Evolutionary conservation across 2,888 invertebrate species (phyloP).

Genomic region (Ptychoptera contaminata): DNA sequence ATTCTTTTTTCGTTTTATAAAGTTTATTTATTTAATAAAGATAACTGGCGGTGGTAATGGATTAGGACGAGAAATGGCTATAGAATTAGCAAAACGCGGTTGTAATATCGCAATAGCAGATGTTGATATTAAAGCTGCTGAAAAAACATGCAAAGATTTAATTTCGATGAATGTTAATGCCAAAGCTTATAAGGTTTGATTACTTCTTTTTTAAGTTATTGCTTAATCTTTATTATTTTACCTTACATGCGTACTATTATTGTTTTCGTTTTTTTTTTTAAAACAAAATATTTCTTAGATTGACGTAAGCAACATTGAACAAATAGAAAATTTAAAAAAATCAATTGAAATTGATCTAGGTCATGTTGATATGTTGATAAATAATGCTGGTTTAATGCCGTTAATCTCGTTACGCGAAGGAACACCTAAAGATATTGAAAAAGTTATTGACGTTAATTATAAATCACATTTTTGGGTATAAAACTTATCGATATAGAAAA

Average conservation of each 20-base stretch:
- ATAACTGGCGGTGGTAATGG: conserved; percentile 20
- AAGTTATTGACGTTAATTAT: conserved; percentile 30
- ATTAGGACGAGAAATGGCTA: conserved; percentile 16
- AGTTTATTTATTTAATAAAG: conserved; percentile 6
- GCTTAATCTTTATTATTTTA: neutral
- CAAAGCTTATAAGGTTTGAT: neutral
- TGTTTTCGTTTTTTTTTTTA: neutral
- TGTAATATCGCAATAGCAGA: conserved; percentile 12
- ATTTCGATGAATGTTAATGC: conserved; percentile 1
- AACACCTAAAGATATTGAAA: conserved; percentile 27
- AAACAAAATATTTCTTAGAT: neutral
- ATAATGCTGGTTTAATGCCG: conserved; percentile 33
- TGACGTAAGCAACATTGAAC: conserved; percentile 8
- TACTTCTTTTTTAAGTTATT: no score
- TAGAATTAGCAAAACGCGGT: conserved; percentile 15
- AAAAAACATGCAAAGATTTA: conserved; percentile 5
- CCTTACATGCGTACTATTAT: neutral
- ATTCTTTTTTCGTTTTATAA: no score
- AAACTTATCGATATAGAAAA: neutral
- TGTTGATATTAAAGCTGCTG: conserved; percentile 8
- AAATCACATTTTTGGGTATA: conserved; percentile 31
- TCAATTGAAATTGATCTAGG: conserved; percentile 17
- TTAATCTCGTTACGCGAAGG: conserved; percentile 26
- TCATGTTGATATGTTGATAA: conserved; percentile 31
- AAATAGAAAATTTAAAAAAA: conserved; percentile 4